Percentiles rank a stretch among this genome's conserved stretches.
Evolutionary conservation across 1,140 invertebrate species (phyloP).

Genomic region (Sogatella furcifera): DNA sequence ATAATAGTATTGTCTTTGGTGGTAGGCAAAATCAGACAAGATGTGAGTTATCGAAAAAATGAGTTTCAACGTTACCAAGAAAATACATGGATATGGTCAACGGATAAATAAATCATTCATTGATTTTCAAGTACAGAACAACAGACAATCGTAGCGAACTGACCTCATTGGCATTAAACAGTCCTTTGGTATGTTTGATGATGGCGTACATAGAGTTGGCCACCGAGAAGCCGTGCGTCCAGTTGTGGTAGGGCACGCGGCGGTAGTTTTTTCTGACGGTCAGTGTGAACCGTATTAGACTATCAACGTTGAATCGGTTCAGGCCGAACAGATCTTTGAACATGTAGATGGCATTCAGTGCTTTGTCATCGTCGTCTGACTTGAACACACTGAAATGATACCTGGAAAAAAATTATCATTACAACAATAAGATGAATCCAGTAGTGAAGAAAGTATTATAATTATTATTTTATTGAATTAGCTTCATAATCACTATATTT

Average conservation of each 20-base stretch:
- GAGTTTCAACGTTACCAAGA: no score
- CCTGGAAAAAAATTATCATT: conserved; percentile 33
- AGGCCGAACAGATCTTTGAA: conserved; percentile 61
- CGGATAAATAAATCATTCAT: not conserved
- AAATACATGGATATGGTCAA: no score
- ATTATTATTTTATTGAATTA: no score
- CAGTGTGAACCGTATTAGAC: conserved; percentile 58
- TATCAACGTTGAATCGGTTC: conserved; percentile 45
- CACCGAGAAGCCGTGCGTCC: conserved; percentile 75
- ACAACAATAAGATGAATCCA: no score
- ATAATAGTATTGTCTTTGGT: no score
- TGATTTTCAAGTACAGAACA: no score
- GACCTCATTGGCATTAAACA: conserved; percentile 50
- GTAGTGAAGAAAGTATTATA: no score
- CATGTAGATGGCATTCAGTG: conserved; percentile 61
- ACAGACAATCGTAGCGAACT: not conserved
- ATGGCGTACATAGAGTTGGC: conserved; percentile 73
- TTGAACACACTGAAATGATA: conserved; percentile 63
- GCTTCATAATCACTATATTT: no score
- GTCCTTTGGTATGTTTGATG: conserved; percentile 44
- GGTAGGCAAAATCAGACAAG: no score
- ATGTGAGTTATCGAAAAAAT: not conserved
- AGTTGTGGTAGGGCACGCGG: conserved; percentile 74
- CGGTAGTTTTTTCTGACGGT: conserved; percentile 78
- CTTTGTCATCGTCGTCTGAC: conserved; percentile 55